Percentiles rank a stretch among this genome's conserved stretches.
These are phyloP conservation scores for Peromyscus attwateri DNA, from an alignment of 2,797 vertebrate genomes.

Conservation along the genomic window DNA sequence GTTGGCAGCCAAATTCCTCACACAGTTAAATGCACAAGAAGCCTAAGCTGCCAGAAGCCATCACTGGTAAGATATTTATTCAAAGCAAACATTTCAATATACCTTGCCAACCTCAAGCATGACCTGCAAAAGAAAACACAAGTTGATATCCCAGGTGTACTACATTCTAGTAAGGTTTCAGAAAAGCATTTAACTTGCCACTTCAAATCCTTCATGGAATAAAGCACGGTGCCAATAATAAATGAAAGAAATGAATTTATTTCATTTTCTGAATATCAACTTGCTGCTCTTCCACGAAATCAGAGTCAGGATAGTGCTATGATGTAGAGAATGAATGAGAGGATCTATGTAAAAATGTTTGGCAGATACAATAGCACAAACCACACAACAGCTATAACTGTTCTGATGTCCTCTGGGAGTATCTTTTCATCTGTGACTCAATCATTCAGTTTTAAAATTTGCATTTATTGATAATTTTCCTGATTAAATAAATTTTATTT, in stretches of 20 bases:
- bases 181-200: slow-evolving; percentile 1
- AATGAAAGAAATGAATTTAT: not conserved
- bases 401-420: not conserved
- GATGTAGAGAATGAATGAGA: slow-evolving; percentile 1
- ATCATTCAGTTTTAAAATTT: not conserved
- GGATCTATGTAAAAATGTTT: not conserved
- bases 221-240: not conserved
- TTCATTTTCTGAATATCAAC: not conserved
- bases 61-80: not conserved
- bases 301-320: not conserved
- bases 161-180: not conserved
- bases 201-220: slow-evolving; percentile 11
- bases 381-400: not conserved
- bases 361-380: not conserved
- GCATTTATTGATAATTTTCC: not conserved
- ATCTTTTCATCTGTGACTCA: not conserved
- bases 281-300: not conserved
- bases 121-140: not conserved
- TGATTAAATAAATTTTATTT: not conserved
- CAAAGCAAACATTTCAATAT: not conserved
- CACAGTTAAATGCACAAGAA: not conserved
- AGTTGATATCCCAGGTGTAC: not conserved
- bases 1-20: not conserved
- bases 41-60: not conserved
- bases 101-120: not conserved